Base-by-base conservation (phyloP, 2,888 invertebrate species). In the Synanthedon vespiformis region DNA sequence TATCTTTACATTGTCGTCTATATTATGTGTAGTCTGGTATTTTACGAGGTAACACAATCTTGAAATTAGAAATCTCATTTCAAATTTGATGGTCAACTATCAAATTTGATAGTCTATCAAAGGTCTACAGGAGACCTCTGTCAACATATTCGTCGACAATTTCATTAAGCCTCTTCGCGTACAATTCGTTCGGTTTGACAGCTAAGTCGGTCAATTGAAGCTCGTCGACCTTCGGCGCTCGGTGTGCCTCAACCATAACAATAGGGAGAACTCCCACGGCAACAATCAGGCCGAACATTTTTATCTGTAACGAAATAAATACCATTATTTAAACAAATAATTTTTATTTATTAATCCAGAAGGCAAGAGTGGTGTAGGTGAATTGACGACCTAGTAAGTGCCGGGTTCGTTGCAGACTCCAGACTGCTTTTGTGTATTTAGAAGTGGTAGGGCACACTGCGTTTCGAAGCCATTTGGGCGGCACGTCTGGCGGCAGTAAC, bases 61-160 rank as follows among this genome's bases (percentile, higher is more conserved):
- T n/a, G n/a, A n/a, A n/a, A n/a, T n/a, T n/a, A n/a, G n/a, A n/a
- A n/a, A n/a, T n/a, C n/a, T n/a, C n/a, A n/a, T n/a, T n/a, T n/a
- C n/a, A n/a, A n/a, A 2, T 10, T 34, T 34, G 34, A 34, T 4
- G 1, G 4, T 22, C 1, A 10, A 34, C 2, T 34, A 34, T 34
- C 10, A 34, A 34, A 34, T 34, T 34, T 34, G 34, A 10, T 34
- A 2, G 34, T 27, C 18, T 18, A 18, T 27, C 5, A 27, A 34
- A 22, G 0, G 8, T 12, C 50, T 52, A 55, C 50, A 55, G 16
- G 2, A 52, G 40, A 6, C 52, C 55, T 52, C 53, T 52, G 12
- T 49, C 18, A 11, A 53, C 12, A 27, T 48, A 55, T 13, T 55
- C 55, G 3, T 14, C 18, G 10, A 53, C 49, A 10, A 55, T 48